These are phyloP conservation scores for Megaceryle torquata DNA, from an alignment of 2,113 vertebrate species.

Conservation along the genomic window DNA sequence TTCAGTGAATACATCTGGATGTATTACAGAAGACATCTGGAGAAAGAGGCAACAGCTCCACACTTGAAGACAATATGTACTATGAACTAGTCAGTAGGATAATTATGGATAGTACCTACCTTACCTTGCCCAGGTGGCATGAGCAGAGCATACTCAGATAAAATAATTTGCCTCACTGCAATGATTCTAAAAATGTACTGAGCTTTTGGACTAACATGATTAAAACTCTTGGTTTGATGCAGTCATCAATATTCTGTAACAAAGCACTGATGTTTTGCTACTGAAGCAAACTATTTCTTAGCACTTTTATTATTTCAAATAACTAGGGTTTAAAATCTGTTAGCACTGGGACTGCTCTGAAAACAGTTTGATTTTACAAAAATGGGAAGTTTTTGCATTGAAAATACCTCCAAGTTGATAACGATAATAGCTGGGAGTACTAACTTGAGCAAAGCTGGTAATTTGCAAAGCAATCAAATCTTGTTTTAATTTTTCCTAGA, in stretches of 20 bases:
- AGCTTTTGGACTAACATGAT: background rate
- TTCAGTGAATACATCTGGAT: background rate
- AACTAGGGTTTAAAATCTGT: background rate
- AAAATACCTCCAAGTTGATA: background rate
- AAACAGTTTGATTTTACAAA: background rate
- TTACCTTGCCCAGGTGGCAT: background rate
- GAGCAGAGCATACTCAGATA: background rate
- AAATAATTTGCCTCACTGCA: background rate
- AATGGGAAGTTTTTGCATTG: background rate
- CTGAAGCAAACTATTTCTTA: background rate
- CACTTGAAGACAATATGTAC: background rate
- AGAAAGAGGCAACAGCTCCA: background rate
- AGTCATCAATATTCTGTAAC: background rate
- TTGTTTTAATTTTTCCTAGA: slow-evolving; percentile 41
- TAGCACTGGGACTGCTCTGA: background rate
- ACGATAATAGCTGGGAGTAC: background rate
- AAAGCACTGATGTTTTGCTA: background rate
- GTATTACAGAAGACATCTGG: background rate
- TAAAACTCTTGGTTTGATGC: background rate
- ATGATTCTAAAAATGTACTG: background rate
- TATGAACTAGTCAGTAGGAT: background rate
- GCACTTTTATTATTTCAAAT: background rate
- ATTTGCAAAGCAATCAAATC: background rate
- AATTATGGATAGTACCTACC: background rate
- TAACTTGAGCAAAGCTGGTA: background rate